Base-by-base conservation (phyloP, 1,140 invertebrate genomes). In the Tribolium castaneum region DNA sequence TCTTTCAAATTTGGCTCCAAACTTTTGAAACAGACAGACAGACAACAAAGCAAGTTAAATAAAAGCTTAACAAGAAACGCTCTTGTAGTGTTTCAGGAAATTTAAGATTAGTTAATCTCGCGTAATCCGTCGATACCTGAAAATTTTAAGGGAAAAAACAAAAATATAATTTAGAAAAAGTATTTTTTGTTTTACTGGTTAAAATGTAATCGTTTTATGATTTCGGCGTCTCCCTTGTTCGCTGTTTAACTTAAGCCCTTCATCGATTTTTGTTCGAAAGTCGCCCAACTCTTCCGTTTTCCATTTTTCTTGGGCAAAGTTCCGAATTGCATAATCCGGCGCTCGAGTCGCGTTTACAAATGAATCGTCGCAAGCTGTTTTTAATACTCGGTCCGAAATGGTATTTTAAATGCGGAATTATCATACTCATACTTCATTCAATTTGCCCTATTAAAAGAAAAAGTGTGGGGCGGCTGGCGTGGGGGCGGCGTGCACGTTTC, bases 401-500 rank as follows among this genome's bases (percentile, higher is more conserved):
- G 25, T 39, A 35, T 66, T 66, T 66, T 66, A 66, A 66, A 35
- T 12, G n/a, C 30, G 59, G 14, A 66, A 66, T 66, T 66, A 66
- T 35, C 59, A 66, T 66, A 66, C 25, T 66, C n/a, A 39, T 66
- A 66, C 59, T 66, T 66, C 34, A 35, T 66, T 12, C 59, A 34
- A 12, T 62, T n/a, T 62, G 30, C n/a, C 56, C 35, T 66, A 66
- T 66, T 66, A 66, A 66, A 35, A 35, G 59, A 72, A 72, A 72
- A 51, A 50, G 39, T 51, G 50, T 73, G 19, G 45, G 25, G 22
- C 52, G 16, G 22, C 12, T 16, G 71, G 50, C 19, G 50, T 73
- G 39, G 39, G n/a, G 39, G 39, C 39, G 39, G 39, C 39, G 45
- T 73, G 45, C 49, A 73, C 71, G 49, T 73, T 73, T 52, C 45